These are phyloP conservation scores for Vulpes ferrilata DNA, from an alignment of 2,113 vertebrate genomes.

Conservation along the genomic window DNA sequence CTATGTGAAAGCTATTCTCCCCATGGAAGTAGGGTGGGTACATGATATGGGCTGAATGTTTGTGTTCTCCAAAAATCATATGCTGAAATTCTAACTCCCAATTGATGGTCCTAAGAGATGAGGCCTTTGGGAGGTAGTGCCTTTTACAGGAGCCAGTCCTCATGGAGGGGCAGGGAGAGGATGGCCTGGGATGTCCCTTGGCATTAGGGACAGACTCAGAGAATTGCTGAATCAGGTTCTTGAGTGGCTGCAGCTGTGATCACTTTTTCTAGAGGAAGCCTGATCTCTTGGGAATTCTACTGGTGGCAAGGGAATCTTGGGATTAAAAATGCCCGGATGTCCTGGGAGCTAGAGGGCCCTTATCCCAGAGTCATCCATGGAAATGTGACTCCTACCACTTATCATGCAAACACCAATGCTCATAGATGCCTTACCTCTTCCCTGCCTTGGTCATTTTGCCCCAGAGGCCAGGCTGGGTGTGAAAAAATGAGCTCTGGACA, in stretches of 20 bases:
- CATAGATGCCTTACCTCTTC: not conserved
- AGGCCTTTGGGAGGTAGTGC: not conserved
- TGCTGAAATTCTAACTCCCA: not conserved
- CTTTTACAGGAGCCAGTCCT: not conserved
- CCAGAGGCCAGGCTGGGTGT: not conserved
- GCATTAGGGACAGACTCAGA: not conserved
- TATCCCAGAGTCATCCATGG: not conserved
- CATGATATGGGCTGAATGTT: not conserved
- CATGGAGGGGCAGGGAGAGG: not conserved
- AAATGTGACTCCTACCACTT: not conserved
- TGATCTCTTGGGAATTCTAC: not conserved
- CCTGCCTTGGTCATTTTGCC: not conserved
- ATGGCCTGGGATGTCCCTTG: not conserved
- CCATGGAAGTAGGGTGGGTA: not conserved
- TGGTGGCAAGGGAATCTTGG: not conserved
- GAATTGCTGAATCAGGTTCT: not conserved
- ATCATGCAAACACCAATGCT: not conserved
- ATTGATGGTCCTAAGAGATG: not conserved
- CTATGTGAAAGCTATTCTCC: not conserved
- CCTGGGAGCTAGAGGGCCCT: not conserved
- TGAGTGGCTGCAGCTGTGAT: not conserved
- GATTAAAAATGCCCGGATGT: not conserved
- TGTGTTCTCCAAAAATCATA: not conserved
- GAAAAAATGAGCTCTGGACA: not conserved
- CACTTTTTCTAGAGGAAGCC: not conserved